phyloP scores from a whole-genome alignment of 2,113 vertebrate species.

The Mobula hypostoma region DNA sequence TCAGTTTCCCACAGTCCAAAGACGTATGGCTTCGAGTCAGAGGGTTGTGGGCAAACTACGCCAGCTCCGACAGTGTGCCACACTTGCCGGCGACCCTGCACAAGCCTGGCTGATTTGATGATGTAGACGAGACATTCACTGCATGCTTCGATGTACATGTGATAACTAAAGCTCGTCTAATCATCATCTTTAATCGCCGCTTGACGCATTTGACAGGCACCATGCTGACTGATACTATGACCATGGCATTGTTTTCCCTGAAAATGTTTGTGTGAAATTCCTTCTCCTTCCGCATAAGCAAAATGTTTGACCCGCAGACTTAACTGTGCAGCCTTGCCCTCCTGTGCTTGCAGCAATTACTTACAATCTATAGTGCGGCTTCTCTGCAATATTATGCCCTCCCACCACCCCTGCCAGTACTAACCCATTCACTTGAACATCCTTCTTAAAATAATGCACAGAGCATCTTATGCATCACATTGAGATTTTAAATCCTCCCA shows the following conservation, averaged over 20 bases:
- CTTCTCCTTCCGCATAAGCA: background rate
- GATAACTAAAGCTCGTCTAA: too few species aligned
- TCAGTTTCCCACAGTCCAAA: too few species aligned
- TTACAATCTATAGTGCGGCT: background rate
- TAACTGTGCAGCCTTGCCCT: background rate
- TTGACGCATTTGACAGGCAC: too few species aligned
- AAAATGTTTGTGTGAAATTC: background rate
- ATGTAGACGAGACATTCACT: too few species aligned
- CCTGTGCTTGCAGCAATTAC: background rate
- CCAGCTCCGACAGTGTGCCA: too few species aligned
- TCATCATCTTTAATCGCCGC: too few species aligned
- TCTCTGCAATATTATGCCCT: background rate
- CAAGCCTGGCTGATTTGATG: too few species aligned
- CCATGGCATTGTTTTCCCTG: background rate
- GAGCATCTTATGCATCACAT: background rate
- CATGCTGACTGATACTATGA: too few species aligned
- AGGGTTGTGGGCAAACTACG: too few species aligned
- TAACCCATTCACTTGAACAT: background rate
- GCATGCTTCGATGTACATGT: too few species aligned
- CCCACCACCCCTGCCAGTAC: background rate
- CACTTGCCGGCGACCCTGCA: too few species aligned
- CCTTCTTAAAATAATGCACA: background rate
- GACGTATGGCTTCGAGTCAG: too few species aligned
- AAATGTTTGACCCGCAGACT: background rate
- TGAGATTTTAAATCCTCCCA: background rate